Conservation (phyloP, 1,140 invertebrate species). For the Ridgeia piscesae region DNA sequence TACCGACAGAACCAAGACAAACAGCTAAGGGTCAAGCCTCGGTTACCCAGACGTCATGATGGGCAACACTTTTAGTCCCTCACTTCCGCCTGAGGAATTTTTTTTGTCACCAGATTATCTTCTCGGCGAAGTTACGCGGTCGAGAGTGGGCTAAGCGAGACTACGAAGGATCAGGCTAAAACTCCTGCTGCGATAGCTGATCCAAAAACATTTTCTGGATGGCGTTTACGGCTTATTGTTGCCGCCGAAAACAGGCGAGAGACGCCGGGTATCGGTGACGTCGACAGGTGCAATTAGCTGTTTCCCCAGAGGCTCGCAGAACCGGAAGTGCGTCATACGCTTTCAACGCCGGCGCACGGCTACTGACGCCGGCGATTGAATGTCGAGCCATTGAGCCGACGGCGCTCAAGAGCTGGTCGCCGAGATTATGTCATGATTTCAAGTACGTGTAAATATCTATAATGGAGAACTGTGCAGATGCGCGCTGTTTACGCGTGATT, state of each 20-base stretch:
- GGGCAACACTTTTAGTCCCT: too few species aligned
- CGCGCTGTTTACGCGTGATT: not conserved
- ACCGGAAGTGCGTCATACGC: not conserved
- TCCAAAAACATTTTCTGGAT: not conserved
- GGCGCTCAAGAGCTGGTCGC: too few species aligned
- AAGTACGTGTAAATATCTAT: not conserved
- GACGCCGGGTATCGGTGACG: not conserved
- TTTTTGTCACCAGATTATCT: too few species aligned
- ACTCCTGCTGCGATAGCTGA: not conserved
- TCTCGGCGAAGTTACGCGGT: too few species aligned
- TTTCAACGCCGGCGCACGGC: not conserved
- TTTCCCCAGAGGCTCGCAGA: too few species aligned
- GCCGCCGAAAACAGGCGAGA: not conserved
- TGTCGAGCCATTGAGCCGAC: not conserved
- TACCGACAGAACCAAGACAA: not conserved
- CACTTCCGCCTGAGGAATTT: too few species aligned
- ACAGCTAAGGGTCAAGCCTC: not conserved
- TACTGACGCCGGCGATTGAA: not conserved
- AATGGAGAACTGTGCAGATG: not conserved
- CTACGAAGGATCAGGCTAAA: too few species aligned
- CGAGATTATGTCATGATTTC: not conserved
- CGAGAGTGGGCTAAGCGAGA: too few species aligned
- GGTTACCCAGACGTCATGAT: too few species aligned
- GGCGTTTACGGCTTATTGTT: not conserved
- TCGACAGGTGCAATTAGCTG: not conserved